phyloP scores from a whole-genome alignment of 2,113 vertebrate species.

The Nansenia antarctica region DNA sequence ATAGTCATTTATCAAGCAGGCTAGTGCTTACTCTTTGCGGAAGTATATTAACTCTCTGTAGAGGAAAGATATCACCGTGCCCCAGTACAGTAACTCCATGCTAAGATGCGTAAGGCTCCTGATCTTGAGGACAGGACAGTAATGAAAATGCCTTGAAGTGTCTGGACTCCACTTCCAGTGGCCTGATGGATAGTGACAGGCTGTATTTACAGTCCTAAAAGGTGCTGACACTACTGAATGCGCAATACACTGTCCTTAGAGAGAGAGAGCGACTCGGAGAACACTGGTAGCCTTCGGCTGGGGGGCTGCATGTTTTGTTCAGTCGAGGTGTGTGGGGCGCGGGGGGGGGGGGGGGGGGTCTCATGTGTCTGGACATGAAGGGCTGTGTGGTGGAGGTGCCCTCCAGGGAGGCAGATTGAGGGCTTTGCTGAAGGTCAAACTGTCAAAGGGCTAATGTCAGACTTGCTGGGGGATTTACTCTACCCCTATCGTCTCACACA shows the following conservation, averaged over 20 bases:
- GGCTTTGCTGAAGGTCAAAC: constrained; percentile 40
- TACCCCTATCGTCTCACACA: not conserved
- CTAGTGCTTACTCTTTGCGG: too few relatives aligned
- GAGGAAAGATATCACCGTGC: constrained; percentile 27
- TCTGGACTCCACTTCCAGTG: constrained; percentile 28
- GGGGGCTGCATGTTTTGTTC: constrained; percentile 2
- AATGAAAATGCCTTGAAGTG: constrained; percentile 54
- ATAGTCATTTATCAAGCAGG: too few relatives aligned
- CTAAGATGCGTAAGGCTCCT: too few relatives aligned
- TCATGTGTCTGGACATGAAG: constrained; percentile 15
- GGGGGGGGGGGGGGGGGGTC: constrained; percentile 27
- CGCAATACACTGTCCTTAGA: not conserved
- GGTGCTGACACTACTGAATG: constrained; percentile 58
- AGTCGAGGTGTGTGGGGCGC: constrained; percentile 8
- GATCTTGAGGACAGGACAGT: constrained; percentile 36
- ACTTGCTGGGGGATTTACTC: constrained; percentile 22
- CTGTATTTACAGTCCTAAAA: constrained; percentile 65
- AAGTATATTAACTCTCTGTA: not conserved
- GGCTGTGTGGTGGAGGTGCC: not conserved
- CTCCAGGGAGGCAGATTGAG: constrained; percentile 36
- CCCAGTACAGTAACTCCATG: constrained; percentile 38
- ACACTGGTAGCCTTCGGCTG: constrained; percentile 37
- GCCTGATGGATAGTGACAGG: constrained; percentile 62
- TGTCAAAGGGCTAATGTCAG: constrained; percentile 36
- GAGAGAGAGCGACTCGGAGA: constrained; percentile 26